These are phyloP conservation scores for Branchipolynoe longqiensis DNA, from an alignment of 2,888 invertebrate species.

Conservation along the genomic window DNA sequence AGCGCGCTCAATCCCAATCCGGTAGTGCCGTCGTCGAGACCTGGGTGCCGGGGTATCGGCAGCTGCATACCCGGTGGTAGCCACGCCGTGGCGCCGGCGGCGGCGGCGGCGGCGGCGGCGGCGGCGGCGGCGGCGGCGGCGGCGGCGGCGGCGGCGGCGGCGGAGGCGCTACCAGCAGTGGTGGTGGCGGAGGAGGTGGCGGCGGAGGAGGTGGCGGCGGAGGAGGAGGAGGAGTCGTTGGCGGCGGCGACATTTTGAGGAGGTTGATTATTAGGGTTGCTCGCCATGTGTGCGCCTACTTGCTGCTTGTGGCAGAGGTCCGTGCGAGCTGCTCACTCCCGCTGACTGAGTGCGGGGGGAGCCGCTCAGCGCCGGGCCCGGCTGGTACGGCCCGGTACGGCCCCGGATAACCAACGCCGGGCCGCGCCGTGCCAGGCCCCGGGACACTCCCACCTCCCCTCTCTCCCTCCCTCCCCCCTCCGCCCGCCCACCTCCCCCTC, in stretches of 20 bases:
- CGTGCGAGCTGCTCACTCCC: background rate
- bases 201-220: conserved; percentile 85
- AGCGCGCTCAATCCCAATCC: no score
- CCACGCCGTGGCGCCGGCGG: conserved; percentile 74
- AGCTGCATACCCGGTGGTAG: no score
- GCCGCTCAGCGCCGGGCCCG: background rate
- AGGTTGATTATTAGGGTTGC: background rate
- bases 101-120: conserved; percentile 83
- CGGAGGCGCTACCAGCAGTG: conserved; percentile 84
- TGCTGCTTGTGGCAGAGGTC: background rate
- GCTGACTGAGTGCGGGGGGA: background rate
- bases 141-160: conserved; percentile 85
- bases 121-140: conserved; percentile 85
- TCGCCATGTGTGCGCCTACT: background rate
- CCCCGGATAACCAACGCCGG: background rate
- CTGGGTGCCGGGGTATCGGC: no score
- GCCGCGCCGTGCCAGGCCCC: conserved; percentile 11
- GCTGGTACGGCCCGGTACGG: conserved; percentile 13
- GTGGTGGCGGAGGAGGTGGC: conserved; percentile 85
- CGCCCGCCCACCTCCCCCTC: background rate
- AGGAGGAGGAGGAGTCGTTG: conserved; percentile 84
- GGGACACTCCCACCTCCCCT: background rate
- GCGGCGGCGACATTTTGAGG: conserved; percentile 67
- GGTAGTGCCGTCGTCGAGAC: no score
- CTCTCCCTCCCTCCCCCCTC: background rate